Evolutionary conservation across 2,888 invertebrate genomes (phyloP).

Genomic region (Microctonus brassicae): DNA sequence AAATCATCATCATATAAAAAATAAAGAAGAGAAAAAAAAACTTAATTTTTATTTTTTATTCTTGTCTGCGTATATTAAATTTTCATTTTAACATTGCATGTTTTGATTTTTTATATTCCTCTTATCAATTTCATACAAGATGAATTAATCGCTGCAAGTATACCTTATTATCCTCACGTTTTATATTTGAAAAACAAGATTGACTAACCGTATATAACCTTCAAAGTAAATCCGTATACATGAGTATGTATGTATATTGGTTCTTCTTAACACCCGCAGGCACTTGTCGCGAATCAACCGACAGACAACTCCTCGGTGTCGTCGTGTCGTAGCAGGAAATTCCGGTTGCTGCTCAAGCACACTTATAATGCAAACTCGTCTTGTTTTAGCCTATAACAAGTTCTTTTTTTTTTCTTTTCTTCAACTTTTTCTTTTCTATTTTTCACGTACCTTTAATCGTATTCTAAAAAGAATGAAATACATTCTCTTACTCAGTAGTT

Average conservation of each 20-base stretch:
- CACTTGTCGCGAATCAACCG: constrained; percentile 31
- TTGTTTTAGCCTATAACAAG: constrained; percentile 20
- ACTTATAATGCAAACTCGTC: constrained; percentile 26
- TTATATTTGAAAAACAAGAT: constrained; percentile 14
- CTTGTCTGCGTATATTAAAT: not conserved
- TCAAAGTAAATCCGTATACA: not conserved
- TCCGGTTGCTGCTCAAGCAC: constrained; percentile 49
- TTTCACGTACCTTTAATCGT: constrained; percentile 6
- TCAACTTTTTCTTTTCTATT: not conserved
- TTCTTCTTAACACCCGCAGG: constrained; percentile 22
- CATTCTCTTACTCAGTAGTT: not conserved
- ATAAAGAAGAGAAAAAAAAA: not conserved
- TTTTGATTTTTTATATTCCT: not conserved
- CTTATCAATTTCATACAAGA: constrained; percentile 2
- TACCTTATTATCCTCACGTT: not conserved
- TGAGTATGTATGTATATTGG: not conserved
- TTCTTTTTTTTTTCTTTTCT: constrained; percentile 7
- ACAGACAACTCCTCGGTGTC: constrained; percentile 31
- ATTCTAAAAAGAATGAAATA: not conserved
- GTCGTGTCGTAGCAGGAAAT: constrained; percentile 43
- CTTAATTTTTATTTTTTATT: not conserved
- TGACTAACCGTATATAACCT: constrained; percentile 3
- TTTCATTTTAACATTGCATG: not conserved
- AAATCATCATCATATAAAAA: too few species aligned
- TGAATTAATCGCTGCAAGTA: constrained; percentile 18